phyloP scores from a whole-genome alignment of 2,888 invertebrate species.

The Athalia circularis region DNA sequence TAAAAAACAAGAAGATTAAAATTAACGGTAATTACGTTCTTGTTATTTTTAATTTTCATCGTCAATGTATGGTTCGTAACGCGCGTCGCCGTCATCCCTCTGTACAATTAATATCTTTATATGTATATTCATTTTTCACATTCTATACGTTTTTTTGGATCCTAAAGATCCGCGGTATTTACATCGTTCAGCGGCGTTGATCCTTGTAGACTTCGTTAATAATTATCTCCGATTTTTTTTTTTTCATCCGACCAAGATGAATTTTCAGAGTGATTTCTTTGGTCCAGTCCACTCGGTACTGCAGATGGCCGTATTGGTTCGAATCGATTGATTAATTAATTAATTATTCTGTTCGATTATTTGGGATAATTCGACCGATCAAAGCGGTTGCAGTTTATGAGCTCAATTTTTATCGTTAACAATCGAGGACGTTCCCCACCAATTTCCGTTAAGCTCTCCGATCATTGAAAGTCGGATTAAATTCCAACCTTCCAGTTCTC shows the following conservation, averaged over 20 bases:
- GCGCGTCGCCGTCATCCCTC: too few relatives aligned
- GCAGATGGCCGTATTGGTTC: not conserved
- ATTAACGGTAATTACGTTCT: too few relatives aligned
- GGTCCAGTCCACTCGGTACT: not conserved
- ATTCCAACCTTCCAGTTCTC: slow-evolving; percentile 71
- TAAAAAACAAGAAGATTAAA: not conserved
- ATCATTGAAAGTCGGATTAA: slow-evolving; percentile 72
- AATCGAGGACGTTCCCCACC: slow-evolving; percentile 59
- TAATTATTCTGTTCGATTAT: not conserved
- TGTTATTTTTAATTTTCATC: too few relatives aligned
- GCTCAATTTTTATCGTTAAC: slow-evolving; percentile 26
- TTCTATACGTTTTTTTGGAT: too few relatives aligned
- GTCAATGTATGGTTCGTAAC: too few relatives aligned
- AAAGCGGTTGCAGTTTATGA: not conserved
- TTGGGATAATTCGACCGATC: not conserved
- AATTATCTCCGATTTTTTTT: too few relatives aligned
- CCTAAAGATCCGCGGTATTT: too few relatives aligned
- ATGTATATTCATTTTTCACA: too few relatives aligned
- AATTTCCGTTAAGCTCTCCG: slow-evolving; percentile 71
- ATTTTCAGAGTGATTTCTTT: not conserved
- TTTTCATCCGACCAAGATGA: too few relatives aligned
- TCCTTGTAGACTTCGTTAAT: too few relatives aligned
- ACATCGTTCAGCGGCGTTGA: too few relatives aligned
- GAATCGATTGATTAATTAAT: not conserved
- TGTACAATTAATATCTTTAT: too few relatives aligned